Percentiles rank a stretch among this genome's conserved stretches.
These are phyloP conservation scores for Pedetes capensis DNA, from an alignment of 2,113 vertebrate species.

Conservation along the genomic window DNA sequence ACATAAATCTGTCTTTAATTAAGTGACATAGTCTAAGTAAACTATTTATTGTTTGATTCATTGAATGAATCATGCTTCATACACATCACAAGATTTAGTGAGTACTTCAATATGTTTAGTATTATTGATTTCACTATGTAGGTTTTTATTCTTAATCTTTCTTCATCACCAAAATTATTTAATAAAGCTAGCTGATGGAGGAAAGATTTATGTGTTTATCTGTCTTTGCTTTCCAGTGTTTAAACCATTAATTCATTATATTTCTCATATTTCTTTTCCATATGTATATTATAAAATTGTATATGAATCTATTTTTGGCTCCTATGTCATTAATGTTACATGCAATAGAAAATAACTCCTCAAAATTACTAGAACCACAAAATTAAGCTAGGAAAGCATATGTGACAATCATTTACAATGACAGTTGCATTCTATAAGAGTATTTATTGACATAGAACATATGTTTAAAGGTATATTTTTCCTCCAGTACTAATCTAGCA, in stretches of 20 bases:
- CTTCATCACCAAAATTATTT: conserved; percentile 35
- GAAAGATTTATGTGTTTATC: not conserved
- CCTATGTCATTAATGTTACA: not conserved
- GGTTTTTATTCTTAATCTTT: conserved; percentile 55
- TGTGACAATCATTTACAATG: not conserved
- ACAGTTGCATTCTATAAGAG: not conserved
- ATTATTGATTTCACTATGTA: conserved; percentile 35
- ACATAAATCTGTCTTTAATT: conserved; percentile 34
- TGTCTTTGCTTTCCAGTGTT: not conserved
- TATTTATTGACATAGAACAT: not conserved
- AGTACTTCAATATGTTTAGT: not conserved
- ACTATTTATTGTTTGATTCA: conserved; percentile 29
- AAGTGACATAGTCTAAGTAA: not conserved
- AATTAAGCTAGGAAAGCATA: not conserved
- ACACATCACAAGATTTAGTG: not conserved
- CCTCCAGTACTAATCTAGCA: not conserved
- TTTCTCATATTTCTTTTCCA: conserved; percentile 34
- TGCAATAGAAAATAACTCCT: conserved; percentile 1
- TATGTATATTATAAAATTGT: not conserved
- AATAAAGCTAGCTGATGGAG: not conserved
- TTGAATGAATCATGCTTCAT: not conserved
- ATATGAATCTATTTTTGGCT: not conserved
- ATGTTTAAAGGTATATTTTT: not conserved
- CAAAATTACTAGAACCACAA: not conserved
- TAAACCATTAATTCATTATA: not conserved